Conservation (phyloP, 2,888 invertebrate species). For the Saturnia pavonia region DNA sequence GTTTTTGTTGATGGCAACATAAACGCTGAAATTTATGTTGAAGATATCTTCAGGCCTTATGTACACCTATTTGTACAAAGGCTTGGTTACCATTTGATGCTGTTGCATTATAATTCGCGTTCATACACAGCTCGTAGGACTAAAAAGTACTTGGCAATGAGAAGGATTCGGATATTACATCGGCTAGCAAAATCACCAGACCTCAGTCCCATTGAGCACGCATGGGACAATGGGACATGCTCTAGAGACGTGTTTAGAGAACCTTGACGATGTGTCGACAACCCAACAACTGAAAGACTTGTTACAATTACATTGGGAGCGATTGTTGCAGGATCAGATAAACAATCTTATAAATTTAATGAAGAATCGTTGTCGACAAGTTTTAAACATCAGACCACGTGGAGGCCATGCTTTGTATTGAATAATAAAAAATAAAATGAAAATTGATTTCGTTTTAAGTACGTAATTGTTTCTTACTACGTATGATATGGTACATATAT, state of each 20-base stretch:
- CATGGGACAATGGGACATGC: not conserved
- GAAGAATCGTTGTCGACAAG: too few relatives aligned
- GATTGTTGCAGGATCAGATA: not conserved
- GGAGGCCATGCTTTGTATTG: not conserved
- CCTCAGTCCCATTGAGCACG: not conserved
- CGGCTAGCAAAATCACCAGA: too few relatives aligned
- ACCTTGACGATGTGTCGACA: not conserved
- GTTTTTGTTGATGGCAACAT: not conserved
- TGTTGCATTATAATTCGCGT: not conserved
- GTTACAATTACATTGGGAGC: slow-evolving; percentile 2
- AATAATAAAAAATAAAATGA: not conserved
- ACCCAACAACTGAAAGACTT: not conserved
- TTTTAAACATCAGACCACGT: not conserved
- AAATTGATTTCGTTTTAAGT: too few relatives aligned
- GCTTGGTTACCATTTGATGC: slow-evolving; percentile 3
- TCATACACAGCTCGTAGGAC: not conserved
- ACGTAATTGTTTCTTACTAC: too few relatives aligned
- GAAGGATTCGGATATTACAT: slow-evolving; percentile 3
- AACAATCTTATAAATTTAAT: too few relatives aligned
- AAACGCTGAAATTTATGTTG: too few relatives aligned
- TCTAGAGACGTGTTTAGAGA: not conserved
- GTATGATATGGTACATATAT: too few relatives aligned
- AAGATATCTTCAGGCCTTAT: slow-evolving; percentile 2
- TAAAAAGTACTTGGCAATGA: not conserved
- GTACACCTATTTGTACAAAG: not conserved